Base-by-base conservation (phyloP, 2,113 vertebrate genomes). In the Sapajus apella region DNA sequence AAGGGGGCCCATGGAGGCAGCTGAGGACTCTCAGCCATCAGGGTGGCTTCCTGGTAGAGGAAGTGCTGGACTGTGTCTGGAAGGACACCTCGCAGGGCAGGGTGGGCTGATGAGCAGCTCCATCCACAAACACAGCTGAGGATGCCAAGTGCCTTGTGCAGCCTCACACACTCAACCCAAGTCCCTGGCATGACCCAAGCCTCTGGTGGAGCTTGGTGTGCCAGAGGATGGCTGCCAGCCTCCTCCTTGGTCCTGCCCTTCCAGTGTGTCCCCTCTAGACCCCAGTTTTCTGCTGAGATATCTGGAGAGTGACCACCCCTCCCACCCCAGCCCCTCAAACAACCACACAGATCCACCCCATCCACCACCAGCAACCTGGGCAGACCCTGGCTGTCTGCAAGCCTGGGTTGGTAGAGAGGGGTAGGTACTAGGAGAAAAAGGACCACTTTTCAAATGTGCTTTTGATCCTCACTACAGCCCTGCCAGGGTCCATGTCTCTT, bases 21-120 rank as follows among this genome's bases (percentile, higher is more conserved):
- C 73, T 32, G 66, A 56, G 47, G 25, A 66, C 0, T 66, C 35
- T 43, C 55, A 5, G 64, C 35, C 55, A 10, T 37, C 25, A 13
- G 75, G 94, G n/a, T 11, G 50, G 82, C 52, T 93, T 93, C 81
- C 90, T 87, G 90, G 66, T 66, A 75, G 86, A 81, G 66, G 68
- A 86, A 66, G 9, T 16, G 6, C 35, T 13, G 2, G 70, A 83
- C 32, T 13, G 56, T 6, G 1, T 21, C 77, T 89, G 52, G n/a
- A 80, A 80, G 58, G 25, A 52, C 27, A 45, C 32, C 43, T 11
- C 18, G 40, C 52, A 52, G 17, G 35, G 12, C 17, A 27, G 20
- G 61, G 40, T 6, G 14, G 37, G 73, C 8, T 4, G 45, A 9
- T 4, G 64, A 37, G 64, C 1, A 0, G 23, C 6, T 90, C 87